Evolutionary conservation across 1,140 invertebrate species (phyloP).

Genomic region (Diorhabda carinulata): DNA sequence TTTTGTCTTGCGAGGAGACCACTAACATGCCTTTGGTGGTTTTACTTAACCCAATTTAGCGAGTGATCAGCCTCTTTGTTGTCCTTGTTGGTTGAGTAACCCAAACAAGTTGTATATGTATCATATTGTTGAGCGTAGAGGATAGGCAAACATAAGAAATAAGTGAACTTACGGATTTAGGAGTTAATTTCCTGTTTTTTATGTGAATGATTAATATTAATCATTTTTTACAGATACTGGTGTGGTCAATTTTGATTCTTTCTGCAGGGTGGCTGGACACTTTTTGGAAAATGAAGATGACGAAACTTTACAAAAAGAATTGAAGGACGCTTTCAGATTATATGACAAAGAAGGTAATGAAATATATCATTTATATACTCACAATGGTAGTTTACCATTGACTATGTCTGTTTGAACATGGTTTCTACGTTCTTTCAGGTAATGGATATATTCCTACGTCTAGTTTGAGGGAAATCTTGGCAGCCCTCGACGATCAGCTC

Average conservation of each 20-base stretch:
- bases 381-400: too few relatives aligned
- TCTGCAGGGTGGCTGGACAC: slow-evolving; percentile 64
- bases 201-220: background rate
- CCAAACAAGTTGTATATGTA: too few relatives aligned
- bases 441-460: slow-evolving; percentile 81
- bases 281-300: slow-evolving; percentile 72
- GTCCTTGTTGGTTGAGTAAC: too few relatives aligned
- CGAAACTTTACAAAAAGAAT: slow-evolving; percentile 72
- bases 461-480: slow-evolving; percentile 71
- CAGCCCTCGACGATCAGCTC: slow-evolving; percentile 75
- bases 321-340: slow-evolving; percentile 71
- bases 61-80: too few relatives aligned
- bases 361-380: background rate
- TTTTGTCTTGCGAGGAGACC: too few relatives aligned
- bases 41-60: too few relatives aligned
- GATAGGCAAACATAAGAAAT: too few relatives aligned
- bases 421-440: slow-evolving; percentile 48
- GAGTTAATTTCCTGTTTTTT: too few relatives aligned
- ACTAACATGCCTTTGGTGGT: too few relatives aligned
- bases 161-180: too few relatives aligned
- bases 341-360: slow-evolving; percentile 67
- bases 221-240: slow-evolving; percentile 54
- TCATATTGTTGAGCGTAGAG: too few relatives aligned
- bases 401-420: too few relatives aligned
- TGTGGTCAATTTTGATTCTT: slow-evolving; percentile 64